Evolutionary conservation across 1,140 invertebrate species (phyloP).

Genomic region (Leguminivora glycinivorella): DNA sequence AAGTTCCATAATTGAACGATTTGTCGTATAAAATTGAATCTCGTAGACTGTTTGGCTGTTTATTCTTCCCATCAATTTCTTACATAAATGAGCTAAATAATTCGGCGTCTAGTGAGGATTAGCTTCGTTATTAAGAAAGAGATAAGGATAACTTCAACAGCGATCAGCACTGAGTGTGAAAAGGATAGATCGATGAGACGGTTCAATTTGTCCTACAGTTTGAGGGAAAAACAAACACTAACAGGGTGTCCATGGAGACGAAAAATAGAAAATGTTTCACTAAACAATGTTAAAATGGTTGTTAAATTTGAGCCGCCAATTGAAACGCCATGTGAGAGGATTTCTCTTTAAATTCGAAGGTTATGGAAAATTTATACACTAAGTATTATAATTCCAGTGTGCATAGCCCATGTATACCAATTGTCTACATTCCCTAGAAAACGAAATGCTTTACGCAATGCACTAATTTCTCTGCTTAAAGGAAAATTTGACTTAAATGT

Average conservation of each 20-base stretch:
- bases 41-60: neutral
- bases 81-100: constrained; percentile 13
- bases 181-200: constrained; percentile 43
- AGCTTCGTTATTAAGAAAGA: constrained; percentile 53
- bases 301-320: too few species aligned
- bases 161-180: constrained; percentile 28
- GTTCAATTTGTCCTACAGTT: constrained; percentile 55
- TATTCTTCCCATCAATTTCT: constrained; percentile 9
- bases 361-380: too few species aligned
- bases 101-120: constrained; percentile 48
- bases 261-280: neutral
- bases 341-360: too few species aligned
- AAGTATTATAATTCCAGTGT: too few species aligned
- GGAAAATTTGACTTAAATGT: too few species aligned
- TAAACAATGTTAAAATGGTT: neutral
- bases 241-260: constrained; percentile 30
- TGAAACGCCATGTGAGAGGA: too few species aligned
- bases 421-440: too few species aligned
- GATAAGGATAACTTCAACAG: constrained; percentile 29
- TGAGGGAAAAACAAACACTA: constrained; percentile 56
- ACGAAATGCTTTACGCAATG: too few species aligned
- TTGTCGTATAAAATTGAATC: too few species aligned
- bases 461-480: too few species aligned
- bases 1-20: too few species aligned
- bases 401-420: too few species aligned